phyloP scores from a whole-genome alignment of 2,797 vertebrate species.

The Schizothorax lantsangensis region DNA sequence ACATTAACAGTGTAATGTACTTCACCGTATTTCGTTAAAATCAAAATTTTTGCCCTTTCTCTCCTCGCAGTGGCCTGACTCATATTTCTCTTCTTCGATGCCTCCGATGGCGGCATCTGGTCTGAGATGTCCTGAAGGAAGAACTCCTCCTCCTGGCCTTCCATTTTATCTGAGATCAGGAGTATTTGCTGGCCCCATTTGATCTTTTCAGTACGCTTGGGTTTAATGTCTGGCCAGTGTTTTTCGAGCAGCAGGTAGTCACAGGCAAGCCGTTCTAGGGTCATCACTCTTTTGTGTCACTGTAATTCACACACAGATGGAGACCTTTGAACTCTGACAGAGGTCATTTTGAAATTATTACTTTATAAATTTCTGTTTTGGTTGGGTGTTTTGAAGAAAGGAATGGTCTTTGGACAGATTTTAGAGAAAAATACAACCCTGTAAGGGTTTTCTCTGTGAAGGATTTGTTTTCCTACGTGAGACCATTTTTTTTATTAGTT shows the following conservation, averaged over 20 bases:
- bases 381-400: conserved; percentile 66
- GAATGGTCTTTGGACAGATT: conserved; percentile 57
- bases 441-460: conserved; percentile 54
- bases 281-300: conserved; percentile 88
- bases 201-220: conserved; percentile 89
- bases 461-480: background rate
- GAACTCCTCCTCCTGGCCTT: conserved; percentile 62
- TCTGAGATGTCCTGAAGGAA: conserved; percentile 49
- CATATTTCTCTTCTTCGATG: conserved; percentile 29
- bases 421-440: background rate
- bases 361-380: conserved; percentile 82
- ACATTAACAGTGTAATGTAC: conserved; percentile 61
- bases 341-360: conserved; percentile 91
- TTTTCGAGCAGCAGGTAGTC: conserved; percentile 99
- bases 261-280: conserved; percentile 89
- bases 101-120: conserved; percentile 28
- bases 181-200: conserved; percentile 88
- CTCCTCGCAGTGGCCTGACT: background rate
- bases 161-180: conserved; percentile 85
- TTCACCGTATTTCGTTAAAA: conserved; percentile 59
- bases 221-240: conserved; percentile 95
- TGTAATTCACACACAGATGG: conserved; percentile 92
- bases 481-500: conserved; percentile 50
- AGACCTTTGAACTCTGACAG: conserved; percentile 93
- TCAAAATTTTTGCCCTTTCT: background rate